These are phyloP conservation scores for Typhlichthys eigenmanni DNA, from an alignment of 2,797 vertebrate species.

Conservation along the genomic window DNA sequence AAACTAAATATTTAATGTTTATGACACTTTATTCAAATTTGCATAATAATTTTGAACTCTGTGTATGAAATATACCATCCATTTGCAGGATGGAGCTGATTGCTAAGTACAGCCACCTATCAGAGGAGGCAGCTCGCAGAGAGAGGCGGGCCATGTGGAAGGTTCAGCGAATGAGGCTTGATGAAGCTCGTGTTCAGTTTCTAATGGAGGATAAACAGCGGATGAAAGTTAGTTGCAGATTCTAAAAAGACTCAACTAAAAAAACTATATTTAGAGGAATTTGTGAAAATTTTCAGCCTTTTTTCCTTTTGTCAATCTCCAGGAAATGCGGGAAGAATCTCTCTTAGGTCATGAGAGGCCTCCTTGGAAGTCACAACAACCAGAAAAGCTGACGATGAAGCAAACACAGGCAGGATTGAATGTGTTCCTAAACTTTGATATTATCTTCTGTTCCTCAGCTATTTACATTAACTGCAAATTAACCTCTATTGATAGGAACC, in stretches of 20 bases:
- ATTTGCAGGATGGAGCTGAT: constrained; percentile 88
- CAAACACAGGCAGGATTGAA: constrained; percentile 38
- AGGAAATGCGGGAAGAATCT: constrained; percentile 81
- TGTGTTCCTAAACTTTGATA: too few species aligned
- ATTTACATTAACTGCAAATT: constrained; percentile 10
- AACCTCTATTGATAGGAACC: constrained; percentile 28
- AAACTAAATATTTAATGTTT: too few species aligned
- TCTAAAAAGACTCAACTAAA: neutral
- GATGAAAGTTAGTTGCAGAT: constrained; percentile 76
- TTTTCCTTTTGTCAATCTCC: constrained; percentile 16
- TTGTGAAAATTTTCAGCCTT: neutral
- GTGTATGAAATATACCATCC: too few species aligned
- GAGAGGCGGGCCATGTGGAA: constrained; percentile 90
- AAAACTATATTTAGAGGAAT: neutral
- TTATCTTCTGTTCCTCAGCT: too few species aligned
- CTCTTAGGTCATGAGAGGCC: constrained; percentile 68
- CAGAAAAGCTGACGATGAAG: constrained; percentile 44
- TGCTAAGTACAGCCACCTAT: constrained; percentile 88
- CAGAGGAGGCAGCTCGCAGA: constrained; percentile 89
- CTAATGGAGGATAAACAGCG: constrained; percentile 77
- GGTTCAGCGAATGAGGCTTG: constrained; percentile 85
- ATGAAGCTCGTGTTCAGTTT: constrained; percentile 81
- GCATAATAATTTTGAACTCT: too few species aligned
- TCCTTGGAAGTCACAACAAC: constrained; percentile 48
- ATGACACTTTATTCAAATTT: too few species aligned